These are phyloP conservation scores for Azemiops feae DNA, from an alignment of 2,113 vertebrate genomes.

Conservation along the genomic window DNA sequence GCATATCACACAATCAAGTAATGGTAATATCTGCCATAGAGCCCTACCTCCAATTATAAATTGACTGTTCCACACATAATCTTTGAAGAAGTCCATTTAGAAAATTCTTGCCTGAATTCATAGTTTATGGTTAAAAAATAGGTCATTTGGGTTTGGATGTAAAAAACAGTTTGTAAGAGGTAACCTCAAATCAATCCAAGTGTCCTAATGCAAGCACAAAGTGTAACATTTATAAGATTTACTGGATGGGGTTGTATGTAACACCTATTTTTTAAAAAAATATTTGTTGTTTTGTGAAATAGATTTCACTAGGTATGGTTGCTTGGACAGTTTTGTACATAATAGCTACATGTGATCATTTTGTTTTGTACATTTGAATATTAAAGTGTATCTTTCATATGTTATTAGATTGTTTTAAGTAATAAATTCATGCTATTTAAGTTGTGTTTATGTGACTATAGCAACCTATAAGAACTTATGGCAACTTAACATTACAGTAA, in stretches of 20 bases:
- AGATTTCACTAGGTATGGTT: background rate
- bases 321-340: background rate
- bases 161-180: background rate
- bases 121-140: background rate
- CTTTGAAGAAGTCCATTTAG: background rate
- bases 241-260: background rate
- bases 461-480: background rate
- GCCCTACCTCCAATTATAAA: background rate
- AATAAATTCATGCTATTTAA: background rate
- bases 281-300: background rate
- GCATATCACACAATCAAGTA: background rate
- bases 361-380: background rate
- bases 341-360: background rate
- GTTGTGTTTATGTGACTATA: background rate
- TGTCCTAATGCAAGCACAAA: background rate
- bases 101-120: background rate
- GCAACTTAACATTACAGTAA: background rate
- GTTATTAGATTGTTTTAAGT: background rate
- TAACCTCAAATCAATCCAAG: background rate
- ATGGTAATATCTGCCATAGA: background rate
- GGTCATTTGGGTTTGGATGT: background rate
- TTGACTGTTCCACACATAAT: background rate
- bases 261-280: background rate
- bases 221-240: background rate
- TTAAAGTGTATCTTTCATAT: background rate